Base-by-base conservation (phyloP, 1,140 invertebrate species). In the Drosophila burlai region DNA sequence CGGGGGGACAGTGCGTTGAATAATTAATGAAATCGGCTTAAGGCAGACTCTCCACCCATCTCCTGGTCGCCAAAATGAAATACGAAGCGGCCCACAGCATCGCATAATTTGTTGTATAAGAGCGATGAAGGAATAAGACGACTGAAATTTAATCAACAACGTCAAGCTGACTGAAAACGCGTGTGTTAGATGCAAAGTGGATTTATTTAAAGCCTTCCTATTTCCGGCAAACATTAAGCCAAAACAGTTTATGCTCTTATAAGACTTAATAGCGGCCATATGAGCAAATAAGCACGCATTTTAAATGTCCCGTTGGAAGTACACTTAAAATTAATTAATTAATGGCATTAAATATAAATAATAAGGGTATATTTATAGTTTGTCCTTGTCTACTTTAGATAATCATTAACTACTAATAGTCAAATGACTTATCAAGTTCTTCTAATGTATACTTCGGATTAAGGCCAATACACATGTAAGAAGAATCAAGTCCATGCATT, bases 11-110 rank as follows among this genome's bases (percentile, higher is more conserved):
- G 79, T 86, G 82, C 54, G 45, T 63, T 86, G 82, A 86, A 85
- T 85, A 86, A 82, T 85, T 85, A 85, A 85, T 81, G 78, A 85
- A 78, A 81, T 75, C 82, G 73, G 49, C 58, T 66, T 60, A 59
- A 21, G 61, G 40, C 74, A 49, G 26, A 31, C n/a, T 40, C 1
- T 15, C 10, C 24, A 42, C 26, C 47, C 46, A n/a, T 9, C 43
- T 54, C 36, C 10, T 54, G 47, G 49, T 68, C 36, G 52, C 65
- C 45, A 55, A 69, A 81, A 47, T 63, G 45, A 60, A 49, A 34
- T 59, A 34, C 18, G 21, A 59, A 31, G 18, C 36, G 36, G 26
- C 29, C 65, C 45, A 49, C 38, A 61, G 67, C 46, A 60, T 72
- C 54, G 61, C 49, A 60, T 80, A 80, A 81, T 81, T 81, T 81